These are phyloP conservation scores for Gouania willdenowi DNA, from an alignment of 2,797 vertebrate species.

Conservation along the genomic window DNA sequence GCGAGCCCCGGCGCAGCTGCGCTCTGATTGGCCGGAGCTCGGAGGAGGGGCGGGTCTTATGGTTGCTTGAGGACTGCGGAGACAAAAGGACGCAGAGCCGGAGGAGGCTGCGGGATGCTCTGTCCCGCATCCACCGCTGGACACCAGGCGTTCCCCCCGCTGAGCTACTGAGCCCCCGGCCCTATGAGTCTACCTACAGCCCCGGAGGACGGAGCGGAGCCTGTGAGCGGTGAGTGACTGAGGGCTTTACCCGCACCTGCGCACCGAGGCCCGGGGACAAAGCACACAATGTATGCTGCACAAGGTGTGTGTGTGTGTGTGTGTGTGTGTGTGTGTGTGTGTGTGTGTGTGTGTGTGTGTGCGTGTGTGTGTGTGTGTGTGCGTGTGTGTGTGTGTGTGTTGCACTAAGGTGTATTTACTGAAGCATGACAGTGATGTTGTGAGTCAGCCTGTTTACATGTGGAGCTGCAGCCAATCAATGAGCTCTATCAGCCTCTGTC, in stretches of 20 bases:
- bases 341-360: too few species aligned
- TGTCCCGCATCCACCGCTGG: slow-evolving; percentile 22
- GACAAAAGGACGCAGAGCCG: slow-evolving; percentile 67
- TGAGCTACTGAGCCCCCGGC: too few species aligned
- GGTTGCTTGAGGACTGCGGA: slow-evolving; percentile 56
- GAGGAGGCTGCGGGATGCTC: slow-evolving; percentile 49
- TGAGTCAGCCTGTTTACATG: slow-evolving; percentile 12
- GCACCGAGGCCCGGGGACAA: too few species aligned
- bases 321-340: too few species aligned
- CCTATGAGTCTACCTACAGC: slow-evolving; percentile 24
- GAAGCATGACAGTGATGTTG: too few species aligned
- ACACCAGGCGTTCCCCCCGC: slow-evolving; percentile 1
- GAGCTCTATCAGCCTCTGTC: too few species aligned
- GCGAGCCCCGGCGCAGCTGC: slow-evolving; percentile 36
- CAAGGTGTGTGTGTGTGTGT: too few species aligned
- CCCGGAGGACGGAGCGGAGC: slow-evolving; percentile 35
- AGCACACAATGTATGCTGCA: too few species aligned
- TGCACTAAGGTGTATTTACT: too few species aligned
- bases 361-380: too few species aligned
- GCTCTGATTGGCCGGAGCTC: slow-evolving; percentile 57
- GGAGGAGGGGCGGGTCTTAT: slow-evolving; percentile 6
- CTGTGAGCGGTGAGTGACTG: slow-evolving; percentile 42
- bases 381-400: too few species aligned
- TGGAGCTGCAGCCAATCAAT: too few species aligned
- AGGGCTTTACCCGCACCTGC: slow-evolving; percentile 52